Conservation (phyloP, 2,888 invertebrate species). For the Endotricha flammealis region DNA sequence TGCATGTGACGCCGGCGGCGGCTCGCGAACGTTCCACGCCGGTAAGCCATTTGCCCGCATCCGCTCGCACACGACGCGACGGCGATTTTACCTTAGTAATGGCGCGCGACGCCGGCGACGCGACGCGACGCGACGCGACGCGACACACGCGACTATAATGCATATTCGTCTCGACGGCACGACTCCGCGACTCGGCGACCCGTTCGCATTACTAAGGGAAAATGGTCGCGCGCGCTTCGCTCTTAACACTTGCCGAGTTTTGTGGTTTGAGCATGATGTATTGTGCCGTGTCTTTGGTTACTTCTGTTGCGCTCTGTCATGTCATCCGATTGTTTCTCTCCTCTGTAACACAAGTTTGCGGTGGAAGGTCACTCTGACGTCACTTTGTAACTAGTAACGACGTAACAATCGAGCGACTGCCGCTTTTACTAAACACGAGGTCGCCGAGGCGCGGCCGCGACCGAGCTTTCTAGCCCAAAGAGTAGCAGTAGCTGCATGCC, state of each 20-base stretch:
- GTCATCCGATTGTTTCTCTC: constrained; percentile 13
- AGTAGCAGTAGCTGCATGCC: background rate
- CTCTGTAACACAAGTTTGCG: background rate
- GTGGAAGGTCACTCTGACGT: too few species aligned
- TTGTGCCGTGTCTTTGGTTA: constrained; percentile 36
- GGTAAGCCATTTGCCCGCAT: constrained; percentile 51
- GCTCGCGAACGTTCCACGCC: constrained; percentile 34
- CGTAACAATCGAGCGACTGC: constrained; percentile 1
- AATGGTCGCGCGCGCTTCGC: constrained; percentile 63
- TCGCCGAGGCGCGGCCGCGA: constrained; percentile 9
- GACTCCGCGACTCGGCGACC: constrained; percentile 29
- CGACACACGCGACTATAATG: constrained; percentile 47
- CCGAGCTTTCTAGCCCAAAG: constrained; percentile 15
- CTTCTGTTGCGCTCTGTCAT: constrained; percentile 38
- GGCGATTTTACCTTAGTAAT: constrained; percentile 73
- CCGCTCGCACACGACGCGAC: constrained; percentile 40
- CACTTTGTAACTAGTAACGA: too few species aligned
- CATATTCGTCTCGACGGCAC: constrained; percentile 62
- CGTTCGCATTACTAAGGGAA: constrained; percentile 76
- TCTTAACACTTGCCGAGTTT: constrained; percentile 36
- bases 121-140: constrained; percentile 12
- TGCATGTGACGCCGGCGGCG: constrained; percentile 52
- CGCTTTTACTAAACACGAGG: constrained; percentile 25
- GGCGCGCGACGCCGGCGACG: constrained; percentile 31
- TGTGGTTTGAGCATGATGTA: constrained; percentile 47